Evolutionary conservation across 2,888 invertebrate species (phyloP).

Genomic region (Drosophila monieri): DNA sequence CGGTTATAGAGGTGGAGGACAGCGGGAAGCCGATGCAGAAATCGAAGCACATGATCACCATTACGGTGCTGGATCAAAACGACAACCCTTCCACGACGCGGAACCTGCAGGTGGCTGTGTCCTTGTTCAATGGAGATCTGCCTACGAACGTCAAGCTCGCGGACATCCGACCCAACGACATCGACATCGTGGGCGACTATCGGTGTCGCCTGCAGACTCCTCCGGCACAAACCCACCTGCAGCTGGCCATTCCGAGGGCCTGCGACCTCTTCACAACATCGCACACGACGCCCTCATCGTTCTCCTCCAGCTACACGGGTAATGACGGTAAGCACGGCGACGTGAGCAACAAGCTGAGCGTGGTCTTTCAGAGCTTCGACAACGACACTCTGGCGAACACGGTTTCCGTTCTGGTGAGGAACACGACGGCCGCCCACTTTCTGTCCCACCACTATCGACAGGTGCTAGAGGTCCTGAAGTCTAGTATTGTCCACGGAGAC

Average conservation of each 20-base stretch:
- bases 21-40: conserved; percentile 93
- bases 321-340: conserved; percentile 95
- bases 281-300: conserved; percentile 88
- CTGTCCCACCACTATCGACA: conserved; percentile 90
- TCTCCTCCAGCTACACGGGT: conserved; percentile 92
- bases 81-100: conserved; percentile 95
- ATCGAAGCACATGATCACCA: conserved; percentile 90
- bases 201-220: conserved; percentile 89
- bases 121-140: conserved; percentile 90
- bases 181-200: conserved; percentile 95
- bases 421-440: conserved; percentile 90
- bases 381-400: conserved; percentile 93
- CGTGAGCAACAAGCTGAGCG: conserved; percentile 93
- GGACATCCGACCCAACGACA: conserved; percentile 95
- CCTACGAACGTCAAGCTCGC: conserved; percentile 92
- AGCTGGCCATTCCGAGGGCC: conserved; percentile 89
- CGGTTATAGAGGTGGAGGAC: conserved; percentile 94
- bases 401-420: conserved; percentile 89
- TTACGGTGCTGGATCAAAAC: conserved; percentile 93
- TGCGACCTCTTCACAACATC: conserved; percentile 92
- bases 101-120: conserved; percentile 91
- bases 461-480: conserved; percentile 88
- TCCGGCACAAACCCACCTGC: conserved; percentile 82
- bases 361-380: conserved; percentile 92
- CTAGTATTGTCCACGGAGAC: conserved; percentile 87